Evolutionary conservation across 23 tunicate species (phyloP), one percentile per base, ranked within the genome.

Genomic region (Phallusia fumigata): DNA sequence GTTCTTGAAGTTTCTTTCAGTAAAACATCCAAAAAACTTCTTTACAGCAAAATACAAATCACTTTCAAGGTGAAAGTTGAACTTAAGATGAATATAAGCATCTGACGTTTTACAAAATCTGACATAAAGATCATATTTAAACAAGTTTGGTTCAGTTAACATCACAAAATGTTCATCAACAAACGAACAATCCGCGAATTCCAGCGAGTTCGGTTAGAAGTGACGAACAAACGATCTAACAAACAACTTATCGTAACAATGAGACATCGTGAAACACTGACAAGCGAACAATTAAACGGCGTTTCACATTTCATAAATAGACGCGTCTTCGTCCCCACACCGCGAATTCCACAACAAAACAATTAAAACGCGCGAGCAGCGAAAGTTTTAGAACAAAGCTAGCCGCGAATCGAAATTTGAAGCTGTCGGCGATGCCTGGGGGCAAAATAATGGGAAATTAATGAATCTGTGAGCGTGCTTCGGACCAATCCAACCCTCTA

Each of bases 241-340:
- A 58, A 58, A 58, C 69, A 58, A 58, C 69, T 58, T 58, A 58
- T n/a, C 69, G 69, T 58, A 58, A 58, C 69, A 58, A 58, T 58
- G 69, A 24, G 15, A 21, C 69, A 16, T 58, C 69, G 69, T 16
- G 69, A 21, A 58, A 58, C 69, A 58, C 69, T 58, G 13, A 58
- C 69, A 58, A 58, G 11, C 69, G 69, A 58, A 58, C 69, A 58
- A 58, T 58, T 24, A 22, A 58, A 58, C 69, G 26, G 3, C 69
- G 69, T 24, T 58, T 58, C 69, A 58, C 69, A 58, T 58, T 58
- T 58, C 26, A 58, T 58, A 58, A 58, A 58, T 24, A 22, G 28
- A 58, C 69, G 69, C 28, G 8, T 18, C 58, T 51, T 13, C 18
- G 58, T 5, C 69, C 26, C 28, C 13, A 22, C 69, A 24, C 26